Evolutionary conservation across 2,113 vertebrate genomes (phyloP), one percentile per base, ranked within the genome.

Genomic region (Eublepharis macularius): DNA sequence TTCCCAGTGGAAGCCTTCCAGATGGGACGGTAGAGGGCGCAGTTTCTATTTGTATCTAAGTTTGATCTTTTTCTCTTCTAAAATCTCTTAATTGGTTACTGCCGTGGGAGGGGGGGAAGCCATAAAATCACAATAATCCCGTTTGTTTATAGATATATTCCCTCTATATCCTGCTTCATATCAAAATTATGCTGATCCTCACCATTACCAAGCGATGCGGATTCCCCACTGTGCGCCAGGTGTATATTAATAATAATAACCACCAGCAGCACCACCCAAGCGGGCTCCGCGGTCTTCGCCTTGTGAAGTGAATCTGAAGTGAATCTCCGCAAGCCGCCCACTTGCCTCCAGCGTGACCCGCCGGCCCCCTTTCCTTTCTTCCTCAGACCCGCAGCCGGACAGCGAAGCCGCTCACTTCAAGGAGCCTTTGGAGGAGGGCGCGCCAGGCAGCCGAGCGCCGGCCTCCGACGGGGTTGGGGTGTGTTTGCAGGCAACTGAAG

Each of bases 51-150:
- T 88, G 36, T 68, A 94, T 93, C 85, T 57, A 93, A 94, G 81
- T 94, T 92, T 87, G 77, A 69, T 69, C 82, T 8, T 36, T 66
- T 26, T 45, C 54, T 85, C 39, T 57, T 36, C 76, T 29, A 86
- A 88, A 91, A 91, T 87, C 91, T 90, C 94, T 93, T 94, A 94
- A 95, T 93, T 92, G 94, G 90, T 90, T 94, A 92, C 63, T 92
- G 90, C 70, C 92, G 4, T 7, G 34, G 45, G 60, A 74, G 60
- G 74, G 13, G 41, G 29, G 5, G 72, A 29, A 54, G 91, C 88
- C 91, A 92, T 92, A 92, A 92, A 89, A 93, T 83, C 66, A 86
- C 78, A 91, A 88, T 91, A 86, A 89, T 86, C 90, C 72, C n/a
- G 21, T 17, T 57, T 76, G 80, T 32, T 63, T 47, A 26, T 47